Evolutionary conservation across 2,113 vertebrate genomes (phyloP), one percentile per base, ranked within the genome.

Genomic region (Amblyopsis rosae): DNA sequence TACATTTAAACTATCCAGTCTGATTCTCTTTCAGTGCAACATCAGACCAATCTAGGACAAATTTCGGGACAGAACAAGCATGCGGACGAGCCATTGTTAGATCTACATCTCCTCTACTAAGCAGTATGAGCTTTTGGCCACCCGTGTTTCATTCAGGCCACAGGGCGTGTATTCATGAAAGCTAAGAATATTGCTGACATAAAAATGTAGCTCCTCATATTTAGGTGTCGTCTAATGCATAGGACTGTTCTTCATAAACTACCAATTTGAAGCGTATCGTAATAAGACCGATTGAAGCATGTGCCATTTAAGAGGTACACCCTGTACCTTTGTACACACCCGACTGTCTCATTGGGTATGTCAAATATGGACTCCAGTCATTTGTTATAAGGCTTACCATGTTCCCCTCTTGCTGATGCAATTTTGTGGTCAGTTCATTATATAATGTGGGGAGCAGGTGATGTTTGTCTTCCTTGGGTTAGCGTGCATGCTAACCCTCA

Each of bases 151-250:
- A 62, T 8, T 13, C 47, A 51, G 53, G 47, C 56, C 50, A 49
- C 8, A 50, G 41, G 61, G 11, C 56, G 62, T 71, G 12, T 71
- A 45, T 53, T 54, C 48, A 55, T 69, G 26, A 3, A 65, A 50
- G 32, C 54, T 26, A 16, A 12, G 17, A 12, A 11, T 32, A 58
- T 58, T 41, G 35, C 35, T 6, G 1, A 41, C 35, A 41, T 41
- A 41, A 26, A 26, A 26, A 26, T 26, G 1, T 26, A 2, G 26
- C 26, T 26, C 3, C 7, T 41, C 35, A 41, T 6, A 8, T 41
- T 41, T 41, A 41, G 53, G 59, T 50, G 48, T 19, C 19, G 16
- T n/a, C n/a, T 59, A 33, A 2, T 16, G 26, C 62, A 57, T 41
- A 17, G 32, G 46, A 66, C 59, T 67, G 46, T 12, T 8, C 7